Evolutionary conservation across 2,888 invertebrate genomes (phyloP).

Genomic region (Tetranychus truncatus): DNA sequence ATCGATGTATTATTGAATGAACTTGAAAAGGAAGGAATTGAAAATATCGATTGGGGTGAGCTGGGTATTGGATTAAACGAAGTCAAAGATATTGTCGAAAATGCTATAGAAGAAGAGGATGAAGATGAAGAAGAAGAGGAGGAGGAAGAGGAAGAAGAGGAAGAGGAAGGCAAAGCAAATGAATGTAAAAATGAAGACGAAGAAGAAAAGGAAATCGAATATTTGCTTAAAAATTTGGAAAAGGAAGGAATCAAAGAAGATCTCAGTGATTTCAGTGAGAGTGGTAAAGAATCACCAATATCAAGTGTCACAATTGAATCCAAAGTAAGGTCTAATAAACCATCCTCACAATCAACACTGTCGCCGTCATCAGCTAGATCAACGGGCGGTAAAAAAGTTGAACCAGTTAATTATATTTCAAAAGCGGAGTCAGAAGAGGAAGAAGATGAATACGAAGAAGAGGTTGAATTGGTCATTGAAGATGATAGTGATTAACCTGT

Average conservation of each 20-base stretch:
- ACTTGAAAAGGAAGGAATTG: slow-evolving; percentile 21
- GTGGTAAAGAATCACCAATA: neutral
- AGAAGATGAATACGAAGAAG: neutral
- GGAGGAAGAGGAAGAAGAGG: slow-evolving; percentile 7
- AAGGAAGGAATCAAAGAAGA: neutral
- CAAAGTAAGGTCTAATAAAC: neutral
- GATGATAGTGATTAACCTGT: neutral
- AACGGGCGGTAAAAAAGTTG: neutral
- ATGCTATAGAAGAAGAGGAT: slow-evolving; percentile 13
- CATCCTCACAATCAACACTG: neutral
- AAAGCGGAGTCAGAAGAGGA: neutral
- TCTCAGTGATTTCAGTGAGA: neutral
- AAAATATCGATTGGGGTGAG: slow-evolving; percentile 22
- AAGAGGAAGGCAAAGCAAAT: neutral
- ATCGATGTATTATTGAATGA: slow-evolving; percentile 18
- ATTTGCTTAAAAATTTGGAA: neutral
- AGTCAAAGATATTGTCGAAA: slow-evolving; percentile 21
- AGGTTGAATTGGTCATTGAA: neutral
- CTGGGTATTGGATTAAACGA: slow-evolving; percentile 19
- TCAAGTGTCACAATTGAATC: neutral
- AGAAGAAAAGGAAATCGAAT: neutral
- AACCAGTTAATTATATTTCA: neutral
- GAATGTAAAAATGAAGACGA: neutral
- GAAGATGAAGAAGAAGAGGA: slow-evolving; percentile 13
- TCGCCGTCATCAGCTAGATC: neutral